A percentile compares a stretch with the other conserved stretches of the same genome.
Evolutionary conservation across 2,113 vertebrate genomes (phyloP).

Genomic region (Neoarius graeffei): DNA sequence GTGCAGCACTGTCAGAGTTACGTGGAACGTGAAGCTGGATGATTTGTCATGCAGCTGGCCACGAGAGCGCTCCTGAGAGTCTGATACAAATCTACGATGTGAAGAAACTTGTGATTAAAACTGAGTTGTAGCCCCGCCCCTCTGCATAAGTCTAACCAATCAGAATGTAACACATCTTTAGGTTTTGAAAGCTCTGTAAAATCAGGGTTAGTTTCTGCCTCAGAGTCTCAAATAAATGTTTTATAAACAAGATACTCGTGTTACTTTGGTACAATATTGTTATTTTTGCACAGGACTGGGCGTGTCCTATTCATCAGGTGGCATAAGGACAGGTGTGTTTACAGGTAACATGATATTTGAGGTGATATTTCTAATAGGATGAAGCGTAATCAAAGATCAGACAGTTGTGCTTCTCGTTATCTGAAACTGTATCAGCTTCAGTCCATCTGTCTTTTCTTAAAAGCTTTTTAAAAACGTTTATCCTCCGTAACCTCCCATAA

Average conservation of each 20-base stretch:
- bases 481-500: constrained; percentile 4
- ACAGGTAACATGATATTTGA: not conserved
- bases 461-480: constrained; percentile 34
- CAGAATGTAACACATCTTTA: not conserved
- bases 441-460: not conserved
- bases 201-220: not conserved
- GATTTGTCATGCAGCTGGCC: not conserved
- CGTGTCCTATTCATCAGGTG: not conserved
- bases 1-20: not conserved
- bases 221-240: not conserved
- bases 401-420: not conserved
- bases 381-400: not conserved
- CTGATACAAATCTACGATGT: not conserved
- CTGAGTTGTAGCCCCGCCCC: not conserved
- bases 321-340: not conserved
- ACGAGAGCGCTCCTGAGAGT: not conserved
- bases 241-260: not conserved
- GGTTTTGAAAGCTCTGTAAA: not conserved
- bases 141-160: not conserved
- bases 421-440: not conserved
- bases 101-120: not conserved
- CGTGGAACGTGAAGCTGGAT: not conserved
- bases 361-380: not conserved
- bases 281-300: not conserved
- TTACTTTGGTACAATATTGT: not conserved